Evolutionary conservation across 2,797 vertebrate species (phyloP).

Genomic region (Emydoidea blandingii): DNA sequence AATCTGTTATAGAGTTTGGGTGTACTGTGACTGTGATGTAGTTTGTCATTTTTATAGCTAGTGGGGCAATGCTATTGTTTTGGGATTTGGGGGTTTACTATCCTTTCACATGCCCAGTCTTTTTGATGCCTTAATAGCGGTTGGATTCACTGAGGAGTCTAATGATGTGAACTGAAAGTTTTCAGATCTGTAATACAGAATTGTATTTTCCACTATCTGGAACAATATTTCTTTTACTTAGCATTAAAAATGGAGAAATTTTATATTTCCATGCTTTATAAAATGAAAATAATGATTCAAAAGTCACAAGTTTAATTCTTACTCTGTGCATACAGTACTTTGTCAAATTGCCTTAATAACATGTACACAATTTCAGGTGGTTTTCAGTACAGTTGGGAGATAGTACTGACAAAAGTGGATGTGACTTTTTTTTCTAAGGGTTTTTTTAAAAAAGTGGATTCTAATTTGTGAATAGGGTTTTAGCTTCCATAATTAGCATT

Average conservation of each 20-base stretch:
- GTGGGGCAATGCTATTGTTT: background rate
- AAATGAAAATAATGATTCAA: background rate
- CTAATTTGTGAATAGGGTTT: background rate
- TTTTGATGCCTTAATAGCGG: background rate
- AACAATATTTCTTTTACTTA: background rate
- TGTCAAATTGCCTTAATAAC: background rate
- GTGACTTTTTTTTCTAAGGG: background rate
- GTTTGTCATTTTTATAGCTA: constrained; percentile 36
- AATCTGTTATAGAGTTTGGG: constrained; percentile 5
- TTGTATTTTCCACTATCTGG: background rate
- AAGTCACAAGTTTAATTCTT: background rate
- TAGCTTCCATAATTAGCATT: background rate
- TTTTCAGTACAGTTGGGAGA: background rate
- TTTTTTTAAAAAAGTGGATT: background rate
- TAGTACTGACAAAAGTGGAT: background rate
- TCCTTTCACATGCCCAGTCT: background rate
- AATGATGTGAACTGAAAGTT: background rate
- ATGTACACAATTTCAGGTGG: fast-evolving
- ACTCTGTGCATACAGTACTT: background rate
- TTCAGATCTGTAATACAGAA: background rate
- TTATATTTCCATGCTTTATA: background rate
- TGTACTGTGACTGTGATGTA: background rate
- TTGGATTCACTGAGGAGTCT: background rate
- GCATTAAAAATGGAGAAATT: background rate
- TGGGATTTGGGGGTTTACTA: background rate